A percentile compares a stretch with the other conserved stretches of the same genome.
These are phyloP conservation scores for Bathynomus jamesi DNA, from an alignment of 1,140 invertebrate genomes.

Conservation along the genomic window DNA sequence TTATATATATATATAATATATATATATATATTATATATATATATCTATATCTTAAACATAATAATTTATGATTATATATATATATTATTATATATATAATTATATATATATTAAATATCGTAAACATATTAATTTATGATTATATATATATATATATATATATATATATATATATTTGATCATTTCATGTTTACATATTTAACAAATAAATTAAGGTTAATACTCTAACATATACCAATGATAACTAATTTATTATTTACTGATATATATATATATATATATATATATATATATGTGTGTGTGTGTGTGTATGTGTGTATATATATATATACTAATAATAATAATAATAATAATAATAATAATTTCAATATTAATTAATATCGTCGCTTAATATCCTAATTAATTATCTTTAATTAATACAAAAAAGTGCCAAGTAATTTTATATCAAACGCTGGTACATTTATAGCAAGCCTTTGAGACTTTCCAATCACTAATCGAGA, in stretches of 20 bases:
- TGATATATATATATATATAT: not conserved
- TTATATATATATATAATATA: not conserved
- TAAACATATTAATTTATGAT: not conserved
- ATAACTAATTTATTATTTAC: not conserved
- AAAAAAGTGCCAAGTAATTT: too few species aligned
- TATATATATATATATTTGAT: not conserved
- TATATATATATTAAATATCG: not conserved
- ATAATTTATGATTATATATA: not conserved
- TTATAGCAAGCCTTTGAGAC: too few species aligned
- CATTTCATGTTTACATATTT: not conserved
- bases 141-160: not conserved
- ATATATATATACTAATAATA: not conserved
- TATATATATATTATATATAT: not conserved
- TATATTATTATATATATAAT: not conserved
- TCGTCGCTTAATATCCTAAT: too few species aligned
- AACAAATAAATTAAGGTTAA: not conserved
- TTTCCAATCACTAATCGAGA: too few species aligned
- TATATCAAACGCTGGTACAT: too few species aligned
- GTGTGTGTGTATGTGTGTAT: not conserved
- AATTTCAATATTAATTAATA: too few species aligned
- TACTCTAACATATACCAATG: not conserved
- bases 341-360: too few species aligned
- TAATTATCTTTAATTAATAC: too few species aligned
- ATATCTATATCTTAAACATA: not conserved
- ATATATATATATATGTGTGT: slow-evolving; percentile 2